Percentiles rank a stretch among this genome's conserved stretches.
phyloP scores from a whole-genome alignment of 2,113 vertebrate genomes.

The Budorcas taxicolor region DNA sequence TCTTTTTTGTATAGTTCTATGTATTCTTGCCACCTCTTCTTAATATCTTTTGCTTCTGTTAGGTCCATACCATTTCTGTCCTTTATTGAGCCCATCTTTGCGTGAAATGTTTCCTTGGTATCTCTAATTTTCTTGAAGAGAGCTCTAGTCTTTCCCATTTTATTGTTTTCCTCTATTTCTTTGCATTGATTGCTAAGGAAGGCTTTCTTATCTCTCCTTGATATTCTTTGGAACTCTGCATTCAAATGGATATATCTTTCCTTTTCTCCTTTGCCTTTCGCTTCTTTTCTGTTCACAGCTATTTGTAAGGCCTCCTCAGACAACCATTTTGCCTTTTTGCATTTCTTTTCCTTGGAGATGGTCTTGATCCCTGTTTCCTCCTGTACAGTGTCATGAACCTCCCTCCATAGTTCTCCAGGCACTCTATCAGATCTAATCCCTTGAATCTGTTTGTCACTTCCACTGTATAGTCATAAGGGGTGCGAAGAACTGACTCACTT shows the following conservation, averaged over 20 bases:
- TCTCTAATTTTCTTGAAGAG: background rate
- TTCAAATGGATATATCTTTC: background rate
- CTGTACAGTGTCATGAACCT: background rate
- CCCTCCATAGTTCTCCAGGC: background rate
- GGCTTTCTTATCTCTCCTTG: background rate
- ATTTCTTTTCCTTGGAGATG: background rate
- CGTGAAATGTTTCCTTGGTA: background rate
- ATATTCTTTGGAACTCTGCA: background rate
- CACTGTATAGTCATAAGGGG: background rate
- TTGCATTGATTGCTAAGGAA: background rate
- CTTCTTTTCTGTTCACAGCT: background rate
- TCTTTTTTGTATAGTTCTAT: background rate
- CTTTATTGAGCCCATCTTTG: background rate
- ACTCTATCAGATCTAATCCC: background rate
- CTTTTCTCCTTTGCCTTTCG: background rate
- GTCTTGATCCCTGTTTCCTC: background rate
- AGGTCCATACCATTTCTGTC: background rate
- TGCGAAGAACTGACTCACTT: background rate
- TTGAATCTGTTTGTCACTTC: background rate
- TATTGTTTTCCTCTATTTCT: background rate
- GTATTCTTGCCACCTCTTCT: background rate
- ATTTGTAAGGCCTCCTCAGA: background rate
- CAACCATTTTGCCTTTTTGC: background rate
- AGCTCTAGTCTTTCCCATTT: background rate
- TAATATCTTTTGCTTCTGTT: background rate